These are phyloP conservation scores for Gadopsis marmoratus DNA, from an alignment of 2,797 vertebrate species.

Conservation along the genomic window DNA sequence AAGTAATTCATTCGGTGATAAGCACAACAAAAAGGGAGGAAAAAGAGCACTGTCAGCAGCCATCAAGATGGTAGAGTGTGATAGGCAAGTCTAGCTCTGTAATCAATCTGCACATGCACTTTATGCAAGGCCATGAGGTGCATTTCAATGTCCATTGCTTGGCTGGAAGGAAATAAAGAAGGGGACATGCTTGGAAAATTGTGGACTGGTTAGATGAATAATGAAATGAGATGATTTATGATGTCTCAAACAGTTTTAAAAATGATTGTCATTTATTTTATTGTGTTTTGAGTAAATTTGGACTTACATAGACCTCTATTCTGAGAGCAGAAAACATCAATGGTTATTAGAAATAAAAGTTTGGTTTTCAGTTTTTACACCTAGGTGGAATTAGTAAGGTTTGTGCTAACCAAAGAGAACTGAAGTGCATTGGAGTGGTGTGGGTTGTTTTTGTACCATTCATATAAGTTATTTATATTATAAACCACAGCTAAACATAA, in stretches of 20 bases:
- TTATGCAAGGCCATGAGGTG: constrained; percentile 50
- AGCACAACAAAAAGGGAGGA: constrained; percentile 54
- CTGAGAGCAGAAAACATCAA: neutral
- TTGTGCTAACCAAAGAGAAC: neutral
- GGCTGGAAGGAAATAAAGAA: constrained; percentile 17
- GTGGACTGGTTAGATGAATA: neutral
- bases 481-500: neutral
- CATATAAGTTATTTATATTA: neutral
- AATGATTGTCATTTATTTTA: neutral
- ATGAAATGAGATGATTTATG: neutral
- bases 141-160: constrained; percentile 46
- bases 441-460: neutral
- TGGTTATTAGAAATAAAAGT: neutral
- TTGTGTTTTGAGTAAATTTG: neutral
- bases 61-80: constrained; percentile 63
- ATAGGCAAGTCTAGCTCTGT: constrained; percentile 60
- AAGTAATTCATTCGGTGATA: constrained; percentile 67
- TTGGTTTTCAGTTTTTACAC: neutral
- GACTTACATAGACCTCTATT: neutral
- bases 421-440: no score
- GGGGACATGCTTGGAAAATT: neutral
- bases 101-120: constrained; percentile 63
- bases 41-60: constrained; percentile 69
- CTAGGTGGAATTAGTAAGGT: neutral
- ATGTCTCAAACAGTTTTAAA: neutral